Conservation (phyloP, 2,888 invertebrate genomes). For the Pterostichus madidus region DNA sequence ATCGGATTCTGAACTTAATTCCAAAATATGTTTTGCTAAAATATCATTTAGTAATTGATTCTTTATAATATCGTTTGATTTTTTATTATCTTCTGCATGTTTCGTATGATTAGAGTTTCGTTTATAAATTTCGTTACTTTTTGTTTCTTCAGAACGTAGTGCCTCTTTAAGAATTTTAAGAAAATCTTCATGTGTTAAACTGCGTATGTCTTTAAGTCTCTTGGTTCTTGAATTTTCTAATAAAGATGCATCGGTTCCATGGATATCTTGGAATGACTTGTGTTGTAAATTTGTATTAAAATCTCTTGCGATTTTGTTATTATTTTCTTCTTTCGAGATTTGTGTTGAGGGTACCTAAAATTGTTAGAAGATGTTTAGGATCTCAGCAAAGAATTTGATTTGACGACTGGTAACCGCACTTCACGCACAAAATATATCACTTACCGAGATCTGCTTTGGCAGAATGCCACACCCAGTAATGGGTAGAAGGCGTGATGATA, state of each 20-base stretch:
- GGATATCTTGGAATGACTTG: neutral
- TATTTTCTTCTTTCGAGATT: neutral
- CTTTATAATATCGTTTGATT: neutral
- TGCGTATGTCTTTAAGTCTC: conserved; percentile 9
- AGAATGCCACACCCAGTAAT: too few relatives aligned
- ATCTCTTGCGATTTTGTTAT: conserved; percentile 1
- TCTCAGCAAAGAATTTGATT: too few relatives aligned
- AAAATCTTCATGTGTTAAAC: conserved; percentile 20
- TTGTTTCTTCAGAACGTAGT: conserved; percentile 4
- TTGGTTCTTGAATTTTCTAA: neutral
- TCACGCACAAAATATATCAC: too few relatives aligned
- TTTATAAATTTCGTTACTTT: conserved; percentile 1
- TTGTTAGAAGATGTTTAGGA: neutral
- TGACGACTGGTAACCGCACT: too few relatives aligned
- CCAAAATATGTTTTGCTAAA: conserved; percentile 6
- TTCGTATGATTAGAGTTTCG: conserved; percentile 4
- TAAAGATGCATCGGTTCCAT: neutral
- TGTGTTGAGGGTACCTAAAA: neutral
- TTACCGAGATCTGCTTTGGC: too few relatives aligned
- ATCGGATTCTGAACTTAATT: neutral
- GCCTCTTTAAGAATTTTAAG: conserved; percentile 17
- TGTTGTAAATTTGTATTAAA: neutral
- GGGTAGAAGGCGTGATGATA: too few relatives aligned
- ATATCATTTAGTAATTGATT: neutral
- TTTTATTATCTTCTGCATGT: neutral